phyloP scores from a whole-genome alignment of 2,113 vertebrate species.

The Tricholaema leucomelas region DNA sequence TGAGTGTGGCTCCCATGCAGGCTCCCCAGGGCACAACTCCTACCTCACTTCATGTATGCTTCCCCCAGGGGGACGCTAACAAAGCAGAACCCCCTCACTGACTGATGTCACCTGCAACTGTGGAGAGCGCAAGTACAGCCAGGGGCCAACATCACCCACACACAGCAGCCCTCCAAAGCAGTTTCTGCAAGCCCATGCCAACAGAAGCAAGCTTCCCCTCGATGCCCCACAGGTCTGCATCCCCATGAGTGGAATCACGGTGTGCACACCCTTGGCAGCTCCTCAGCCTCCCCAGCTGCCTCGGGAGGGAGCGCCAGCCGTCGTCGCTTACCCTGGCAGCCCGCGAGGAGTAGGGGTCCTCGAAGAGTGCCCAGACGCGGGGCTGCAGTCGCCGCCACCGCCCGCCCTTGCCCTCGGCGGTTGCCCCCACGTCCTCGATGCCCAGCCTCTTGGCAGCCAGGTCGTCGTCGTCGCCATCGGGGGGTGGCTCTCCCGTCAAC shows the following conservation, averaged over 20 bases:
- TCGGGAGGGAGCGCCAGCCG: background rate
- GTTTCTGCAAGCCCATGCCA: rapidly evolving
- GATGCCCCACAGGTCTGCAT: rapidly evolving
- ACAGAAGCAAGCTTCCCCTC: rapidly evolving
- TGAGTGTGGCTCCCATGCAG: rapidly evolving
- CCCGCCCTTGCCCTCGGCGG: conserved; percentile 73
- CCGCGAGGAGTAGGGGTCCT: conserved; percentile 95
- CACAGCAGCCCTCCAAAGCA: rapidly evolving
- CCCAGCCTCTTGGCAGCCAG: conserved; percentile 81
- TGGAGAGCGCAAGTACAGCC: background rate
- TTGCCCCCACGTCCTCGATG: conserved; percentile 75
- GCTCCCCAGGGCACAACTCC: background rate
- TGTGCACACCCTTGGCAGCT: background rate
- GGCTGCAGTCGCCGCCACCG: conserved; percentile 91
- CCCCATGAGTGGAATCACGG: rapidly evolving
- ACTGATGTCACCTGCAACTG: rapidly evolving
- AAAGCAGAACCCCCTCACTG: rapidly evolving
- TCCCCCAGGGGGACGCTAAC: rapidly evolving
- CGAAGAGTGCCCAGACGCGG: conserved; percentile 93
- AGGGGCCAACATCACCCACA: rapidly evolving
- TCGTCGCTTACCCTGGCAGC: conserved; percentile 90
- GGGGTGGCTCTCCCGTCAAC: conserved; percentile 82
- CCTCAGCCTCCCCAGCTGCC: background rate
- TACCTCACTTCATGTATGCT: rapidly evolving
- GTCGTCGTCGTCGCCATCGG: conserved; percentile 75